Conservation (phyloP, 2,113 vertebrate genomes). For the Phodopus roborovskii region DNA sequence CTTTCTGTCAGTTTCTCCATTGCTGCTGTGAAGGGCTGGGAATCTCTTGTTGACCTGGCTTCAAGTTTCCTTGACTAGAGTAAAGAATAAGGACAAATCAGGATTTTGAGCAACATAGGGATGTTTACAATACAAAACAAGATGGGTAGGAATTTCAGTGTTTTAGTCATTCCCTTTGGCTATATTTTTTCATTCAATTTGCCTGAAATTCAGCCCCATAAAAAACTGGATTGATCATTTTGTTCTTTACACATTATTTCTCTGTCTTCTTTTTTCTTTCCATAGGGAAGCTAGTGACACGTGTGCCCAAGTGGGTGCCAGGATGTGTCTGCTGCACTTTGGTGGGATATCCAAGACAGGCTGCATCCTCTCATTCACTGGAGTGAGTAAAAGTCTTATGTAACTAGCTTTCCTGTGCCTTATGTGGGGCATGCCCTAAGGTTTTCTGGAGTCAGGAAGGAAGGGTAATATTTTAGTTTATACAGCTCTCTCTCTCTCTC, state of each 20-base stretch:
- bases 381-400: not conserved
- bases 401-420: not conserved
- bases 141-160: not conserved
- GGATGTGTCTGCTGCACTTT: not conserved
- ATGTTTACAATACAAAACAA: not conserved
- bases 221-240: not conserved
- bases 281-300: not conserved
- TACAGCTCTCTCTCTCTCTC: no score
- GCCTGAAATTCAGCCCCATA: not conserved
- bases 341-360: not conserved
- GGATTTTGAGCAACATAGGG: not conserved
- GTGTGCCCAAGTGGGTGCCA: not conserved
- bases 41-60: not conserved
- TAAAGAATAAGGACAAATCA: slow-evolving; percentile 2
- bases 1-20: not conserved
- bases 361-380: not conserved
- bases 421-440: not conserved
- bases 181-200: not conserved
- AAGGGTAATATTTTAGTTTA: not conserved
- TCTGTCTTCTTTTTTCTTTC: not conserved
- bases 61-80: not conserved
- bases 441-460: not conserved
- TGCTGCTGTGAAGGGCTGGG: not conserved
- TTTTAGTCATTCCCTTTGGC: not conserved
- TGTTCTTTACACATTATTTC: not conserved